Conservation (phyloP, 2,888 invertebrate species). For the Xestobium rufovillosum region DNA sequence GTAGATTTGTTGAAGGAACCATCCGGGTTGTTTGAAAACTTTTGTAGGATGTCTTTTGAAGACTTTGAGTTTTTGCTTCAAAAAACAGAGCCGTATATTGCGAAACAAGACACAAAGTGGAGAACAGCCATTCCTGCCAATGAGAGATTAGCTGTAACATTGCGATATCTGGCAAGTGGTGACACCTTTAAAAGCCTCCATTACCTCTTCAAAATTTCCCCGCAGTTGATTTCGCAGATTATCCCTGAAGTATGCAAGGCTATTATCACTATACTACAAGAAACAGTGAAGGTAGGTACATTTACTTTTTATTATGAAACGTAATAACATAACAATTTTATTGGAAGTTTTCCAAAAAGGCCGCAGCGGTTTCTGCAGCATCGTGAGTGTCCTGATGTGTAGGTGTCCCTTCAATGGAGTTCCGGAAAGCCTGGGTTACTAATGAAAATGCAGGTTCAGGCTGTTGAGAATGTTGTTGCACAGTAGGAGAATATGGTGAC, state of each 20-base stretch:
- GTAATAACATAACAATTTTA: no score
- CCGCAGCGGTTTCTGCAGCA: no score
- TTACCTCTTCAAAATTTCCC: slow-evolving; percentile 28
- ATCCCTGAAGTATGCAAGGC: slow-evolving; percentile 29
- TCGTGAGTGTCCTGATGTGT: no score
- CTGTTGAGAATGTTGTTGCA: no score
- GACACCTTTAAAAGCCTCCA: slow-evolving; percentile 16
- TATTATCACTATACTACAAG: slow-evolving; percentile 18
- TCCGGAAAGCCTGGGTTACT: no score
- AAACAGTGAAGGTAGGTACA: no score
- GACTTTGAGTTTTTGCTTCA: slow-evolving; percentile 30
- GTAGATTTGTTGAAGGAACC: no score
- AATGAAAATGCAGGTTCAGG: no score
- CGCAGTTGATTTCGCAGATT: slow-evolving; percentile 25
- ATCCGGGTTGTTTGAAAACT: slow-evolving; percentile 29
- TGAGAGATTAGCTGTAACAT: slow-evolving; percentile 29
- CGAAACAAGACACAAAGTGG: slow-evolving; percentile 28
- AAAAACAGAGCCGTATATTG: slow-evolving; percentile 29
- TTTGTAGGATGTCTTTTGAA: slow-evolving; percentile 25
- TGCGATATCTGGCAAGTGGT: slow-evolving; percentile 27
- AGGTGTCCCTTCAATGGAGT: no score
- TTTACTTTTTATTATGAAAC: no score
- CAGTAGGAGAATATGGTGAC: no score
- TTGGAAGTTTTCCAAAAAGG: no score
- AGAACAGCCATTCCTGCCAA: slow-evolving; percentile 25